phyloP scores from a whole-genome alignment of 2,113 vertebrate species.

The Rhagologus leucostigma region DNA sequence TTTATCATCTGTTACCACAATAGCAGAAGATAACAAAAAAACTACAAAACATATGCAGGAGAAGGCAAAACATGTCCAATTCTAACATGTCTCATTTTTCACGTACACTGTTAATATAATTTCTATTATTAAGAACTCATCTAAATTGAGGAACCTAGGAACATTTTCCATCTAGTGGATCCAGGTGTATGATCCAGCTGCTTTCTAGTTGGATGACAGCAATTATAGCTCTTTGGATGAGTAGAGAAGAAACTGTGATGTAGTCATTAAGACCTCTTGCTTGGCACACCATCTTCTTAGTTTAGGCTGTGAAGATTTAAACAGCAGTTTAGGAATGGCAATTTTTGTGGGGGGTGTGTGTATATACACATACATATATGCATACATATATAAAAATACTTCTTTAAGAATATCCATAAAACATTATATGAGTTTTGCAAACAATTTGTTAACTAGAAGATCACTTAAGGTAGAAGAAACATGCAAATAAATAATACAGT shows the following conservation, averaged over 20 bases:
- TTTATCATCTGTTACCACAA: not conserved
- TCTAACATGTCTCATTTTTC: not conserved
- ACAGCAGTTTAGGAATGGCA: not conserved
- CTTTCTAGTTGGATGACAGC: not conserved
- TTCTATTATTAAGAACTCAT: not conserved
- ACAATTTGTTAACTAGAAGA: not conserved
- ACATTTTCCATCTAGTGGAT: not conserved
- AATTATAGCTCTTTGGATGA: not conserved
- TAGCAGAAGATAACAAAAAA: not conserved
- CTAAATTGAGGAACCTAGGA: not conserved
- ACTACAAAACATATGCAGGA: not conserved
- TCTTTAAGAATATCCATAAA: not conserved
- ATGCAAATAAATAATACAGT: not conserved
- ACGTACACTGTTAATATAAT: not conserved
- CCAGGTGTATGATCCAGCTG: not conserved
- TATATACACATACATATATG: not conserved
- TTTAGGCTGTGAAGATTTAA: not conserved
- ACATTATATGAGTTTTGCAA: not conserved
- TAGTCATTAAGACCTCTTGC: not conserved
- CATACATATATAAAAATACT: not conserved
- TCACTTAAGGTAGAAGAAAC: not conserved
- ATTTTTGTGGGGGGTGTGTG: not conserved
- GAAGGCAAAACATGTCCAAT: not conserved
- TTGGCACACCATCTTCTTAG: not conserved
- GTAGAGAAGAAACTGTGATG: not conserved